A percentile compares a stretch with the other conserved stretches of the same genome.
These are phyloP conservation scores for Bovichtus variegatus DNA, from an alignment of 2,797 vertebrate species.

Conservation along the genomic window DNA sequence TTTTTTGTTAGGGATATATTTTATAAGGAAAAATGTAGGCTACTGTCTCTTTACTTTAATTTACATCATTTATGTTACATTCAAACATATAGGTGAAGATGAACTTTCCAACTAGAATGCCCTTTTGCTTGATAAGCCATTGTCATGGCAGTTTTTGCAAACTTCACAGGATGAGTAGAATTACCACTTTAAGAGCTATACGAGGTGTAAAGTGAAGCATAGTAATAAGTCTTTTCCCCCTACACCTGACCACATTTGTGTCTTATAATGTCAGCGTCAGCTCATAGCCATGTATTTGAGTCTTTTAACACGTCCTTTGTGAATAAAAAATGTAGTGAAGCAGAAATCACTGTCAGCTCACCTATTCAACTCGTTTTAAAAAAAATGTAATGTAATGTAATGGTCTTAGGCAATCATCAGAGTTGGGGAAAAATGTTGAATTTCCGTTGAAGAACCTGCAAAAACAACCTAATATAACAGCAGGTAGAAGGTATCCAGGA, in stretches of 20 bases:
- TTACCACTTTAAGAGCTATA: slow-evolving; percentile 20
- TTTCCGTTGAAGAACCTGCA: slow-evolving; percentile 18
- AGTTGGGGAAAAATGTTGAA: slow-evolving; percentile 12
- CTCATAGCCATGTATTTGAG: slow-evolving; percentile 44
- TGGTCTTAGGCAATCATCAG: slow-evolving; percentile 16
- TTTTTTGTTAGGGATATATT: background rate
- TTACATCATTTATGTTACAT: background rate
- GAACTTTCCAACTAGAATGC: background rate
- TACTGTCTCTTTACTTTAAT: background rate
- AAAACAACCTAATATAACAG: background rate
- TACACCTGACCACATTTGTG: slow-evolving; percentile 37
- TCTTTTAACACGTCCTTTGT: slow-evolving; percentile 42
- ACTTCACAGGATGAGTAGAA: slow-evolving; percentile 1
- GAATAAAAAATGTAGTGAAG: slow-evolving; percentile 47
- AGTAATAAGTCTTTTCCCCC: slow-evolving; percentile 15
- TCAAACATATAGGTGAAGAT: background rate
- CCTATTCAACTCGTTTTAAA: slow-evolving; percentile 21
- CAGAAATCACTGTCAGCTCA: slow-evolving; percentile 20
- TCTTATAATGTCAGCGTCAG: slow-evolving; percentile 48
- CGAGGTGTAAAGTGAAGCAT: slow-evolving; percentile 24
- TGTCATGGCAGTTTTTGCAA: background rate
- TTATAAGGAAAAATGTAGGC: background rate
- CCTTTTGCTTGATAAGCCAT: background rate
- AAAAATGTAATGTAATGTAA: background rate
- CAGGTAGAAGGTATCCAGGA: background rate